A percentile compares a stretch with the other conserved stretches of the same genome.
Evolutionary conservation across 2,888 invertebrate species (phyloP).

Genomic region (Hybos culiciformis): DNA sequence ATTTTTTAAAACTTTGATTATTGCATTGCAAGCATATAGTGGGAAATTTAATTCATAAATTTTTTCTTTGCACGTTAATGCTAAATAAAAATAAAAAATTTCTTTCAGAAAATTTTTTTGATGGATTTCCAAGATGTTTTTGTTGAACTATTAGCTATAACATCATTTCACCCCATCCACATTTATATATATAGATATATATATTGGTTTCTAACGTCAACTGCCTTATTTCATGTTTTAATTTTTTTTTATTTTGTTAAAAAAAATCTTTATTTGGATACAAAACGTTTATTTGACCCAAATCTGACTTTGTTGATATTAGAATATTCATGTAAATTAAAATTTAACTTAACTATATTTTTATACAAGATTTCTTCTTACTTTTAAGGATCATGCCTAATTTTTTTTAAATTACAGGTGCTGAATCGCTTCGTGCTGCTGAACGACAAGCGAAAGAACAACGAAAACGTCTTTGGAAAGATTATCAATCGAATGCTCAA

Average conservation of each 20-base stretch:
- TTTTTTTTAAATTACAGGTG: slow-evolving; percentile 37
- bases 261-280: too few relatives aligned
- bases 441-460: slow-evolving; percentile 81
- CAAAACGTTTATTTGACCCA: too few relatives aligned
- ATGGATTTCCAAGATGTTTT: slow-evolving; percentile 28
- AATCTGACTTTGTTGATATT: too few relatives aligned
- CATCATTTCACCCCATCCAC: slow-evolving; percentile 36
- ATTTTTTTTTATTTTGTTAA: too few relatives aligned
- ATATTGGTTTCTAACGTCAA: too few relatives aligned
- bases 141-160: slow-evolving; percentile 15
- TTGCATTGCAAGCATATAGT: slow-evolving; percentile 10
- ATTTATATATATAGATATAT: slow-evolving; percentile 12
- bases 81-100: slow-evolving; percentile 1
- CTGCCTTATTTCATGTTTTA: neutral
- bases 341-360: slow-evolving; percentile 18
- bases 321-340: neutral
- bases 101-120: slow-evolving; percentile 11
- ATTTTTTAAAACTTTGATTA: too few relatives aligned
- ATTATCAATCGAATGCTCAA: slow-evolving; percentile 65
- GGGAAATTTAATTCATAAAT: too few relatives aligned
- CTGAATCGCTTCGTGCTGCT: slow-evolving; percentile 69
- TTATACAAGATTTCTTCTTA: too few relatives aligned
- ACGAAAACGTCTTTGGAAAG: slow-evolving; percentile 78
- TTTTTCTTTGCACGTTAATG: too few relatives aligned
- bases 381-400: neutral